phyloP scores from a whole-genome alignment of 1,140 invertebrate species.

The Anoplophora glabripennis region DNA sequence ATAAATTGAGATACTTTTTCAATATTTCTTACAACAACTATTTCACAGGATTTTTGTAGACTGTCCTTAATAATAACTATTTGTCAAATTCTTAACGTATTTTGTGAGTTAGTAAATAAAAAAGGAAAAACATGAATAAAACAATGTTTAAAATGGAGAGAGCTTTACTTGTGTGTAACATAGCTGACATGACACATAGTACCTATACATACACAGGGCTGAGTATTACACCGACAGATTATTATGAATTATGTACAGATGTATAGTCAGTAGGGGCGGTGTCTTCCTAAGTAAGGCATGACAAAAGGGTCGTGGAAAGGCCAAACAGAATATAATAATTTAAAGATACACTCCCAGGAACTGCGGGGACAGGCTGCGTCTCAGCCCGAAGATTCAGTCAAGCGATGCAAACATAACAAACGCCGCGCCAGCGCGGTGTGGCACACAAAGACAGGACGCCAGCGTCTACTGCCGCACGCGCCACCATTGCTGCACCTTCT shows the following conservation, averaged over 20 bases:
- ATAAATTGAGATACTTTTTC: too few relatives aligned
- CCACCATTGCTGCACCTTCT: slow-evolving; percentile 80
- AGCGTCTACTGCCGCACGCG: slow-evolving; percentile 63
- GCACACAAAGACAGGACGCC: slow-evolving; percentile 31
- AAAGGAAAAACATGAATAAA: neutral
- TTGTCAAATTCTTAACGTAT: too few relatives aligned
- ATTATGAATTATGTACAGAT: slow-evolving; percentile 49
- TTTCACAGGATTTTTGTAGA: too few relatives aligned
- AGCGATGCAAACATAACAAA: slow-evolving; percentile 42
- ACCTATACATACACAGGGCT: slow-evolving; percentile 49
- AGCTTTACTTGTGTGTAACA: slow-evolving; percentile 50
- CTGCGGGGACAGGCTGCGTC: slow-evolving; percentile 28
- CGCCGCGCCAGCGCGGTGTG: slow-evolving; percentile 44
- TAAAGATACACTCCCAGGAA: slow-evolving; percentile 35
- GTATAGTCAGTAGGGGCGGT: slow-evolving; percentile 43
- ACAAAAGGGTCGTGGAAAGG: slow-evolving; percentile 30
- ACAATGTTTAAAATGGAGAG: slow-evolving; percentile 45
- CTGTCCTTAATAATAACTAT: too few relatives aligned
- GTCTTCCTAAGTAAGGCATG: slow-evolving; percentile 45
- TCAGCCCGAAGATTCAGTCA: slow-evolving; percentile 43
- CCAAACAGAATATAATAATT: slow-evolving; percentile 20
- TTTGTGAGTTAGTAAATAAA: too few relatives aligned
- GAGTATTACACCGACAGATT: slow-evolving; percentile 50
- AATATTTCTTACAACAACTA: too few relatives aligned
- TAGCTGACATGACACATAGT: slow-evolving; percentile 51